Evolutionary conservation across 2,888 invertebrate species (phyloP), one percentile per base, ranked within the genome.

Genomic region (Dryococelus australis): DNA sequence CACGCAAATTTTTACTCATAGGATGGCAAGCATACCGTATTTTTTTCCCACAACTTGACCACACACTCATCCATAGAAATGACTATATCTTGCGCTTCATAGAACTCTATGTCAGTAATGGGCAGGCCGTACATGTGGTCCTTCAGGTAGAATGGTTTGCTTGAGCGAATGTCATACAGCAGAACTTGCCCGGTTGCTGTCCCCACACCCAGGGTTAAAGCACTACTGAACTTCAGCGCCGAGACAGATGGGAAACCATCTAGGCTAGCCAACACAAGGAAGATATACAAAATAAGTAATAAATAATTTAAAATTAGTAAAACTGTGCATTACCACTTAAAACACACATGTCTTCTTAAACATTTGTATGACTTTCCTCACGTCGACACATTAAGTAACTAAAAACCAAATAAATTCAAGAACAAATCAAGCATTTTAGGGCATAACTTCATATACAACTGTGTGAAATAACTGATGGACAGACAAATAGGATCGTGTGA

Each of bases 91-190:
- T 96, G 95, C 10, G 86, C 93, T 89, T 95, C 94, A 91, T 98
- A 97, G 91, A 98, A 99, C 83, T 96, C 96, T 87, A 99, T 93
- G 91, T 96, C 95, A 91, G 96, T 97, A 86, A 99, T 98, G 0
- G 99, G 98, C 85, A 97, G 93, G n/a, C 88, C 97, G 92, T 99
- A 98, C 94, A 98, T 96, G 91, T 99, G 99, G 93, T 99, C 99
- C 92, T 99, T 99, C 0, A 98, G 94, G 83, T 97, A 92, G 84
- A 97, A 94, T 0, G 99, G 99, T 91, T 97, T 97, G 90, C 96
- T 96, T 10, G 98, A 97, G 89, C 99, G 95, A 89, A 99, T 96
- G 92, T 99, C 99, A 92, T 99, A 99, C 0, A 99, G 92, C 16
- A 99, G 93, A 65, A 99, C 95, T 93, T 99, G 98, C 0, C 99